Conservation (phyloP, 2,113 vertebrate species). For the Neogale vison region DNA sequence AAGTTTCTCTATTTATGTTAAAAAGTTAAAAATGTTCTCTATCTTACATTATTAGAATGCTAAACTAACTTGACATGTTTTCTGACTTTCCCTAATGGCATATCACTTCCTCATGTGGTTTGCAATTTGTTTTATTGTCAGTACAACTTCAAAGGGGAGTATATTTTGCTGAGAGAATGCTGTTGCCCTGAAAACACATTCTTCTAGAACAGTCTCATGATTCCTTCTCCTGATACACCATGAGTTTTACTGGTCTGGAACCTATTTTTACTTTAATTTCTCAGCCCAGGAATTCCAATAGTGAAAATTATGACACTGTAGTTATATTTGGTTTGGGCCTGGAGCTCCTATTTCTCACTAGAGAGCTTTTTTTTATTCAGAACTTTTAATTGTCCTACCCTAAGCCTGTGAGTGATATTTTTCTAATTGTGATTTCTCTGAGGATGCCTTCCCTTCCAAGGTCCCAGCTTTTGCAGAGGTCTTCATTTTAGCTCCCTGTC, state of each 20-base stretch:
- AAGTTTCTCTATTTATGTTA: not conserved
- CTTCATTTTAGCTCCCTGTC: not conserved
- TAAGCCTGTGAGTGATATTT: not conserved
- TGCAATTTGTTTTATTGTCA: constrained; percentile 29
- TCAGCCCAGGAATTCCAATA: constrained; percentile 7
- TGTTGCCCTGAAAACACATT: constrained; percentile 11
- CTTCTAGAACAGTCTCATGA: not conserved
- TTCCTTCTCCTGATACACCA: constrained; percentile 30
- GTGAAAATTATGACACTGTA: not conserved
- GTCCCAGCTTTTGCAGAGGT: not conserved
- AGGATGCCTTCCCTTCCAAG: not conserved
- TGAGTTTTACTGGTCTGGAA: constrained; percentile 40
- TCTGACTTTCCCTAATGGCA: constrained; percentile 8
- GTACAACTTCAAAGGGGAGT: constrained; percentile 49
- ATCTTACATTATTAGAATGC: not conserved
- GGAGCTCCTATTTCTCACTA: not conserved
- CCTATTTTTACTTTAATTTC: constrained; percentile 62
- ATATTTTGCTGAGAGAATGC: constrained; percentile 45
- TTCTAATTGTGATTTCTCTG: not conserved
- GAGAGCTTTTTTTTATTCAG: constrained; percentile 4
- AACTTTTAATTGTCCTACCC: not conserved
- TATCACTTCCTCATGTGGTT: constrained; percentile 33
- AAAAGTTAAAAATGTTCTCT: too few species aligned
- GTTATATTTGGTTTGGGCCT: constrained; percentile 17
- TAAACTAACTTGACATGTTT: constrained; percentile 33